These are phyloP conservation scores for Drosophila nigrodunni DNA, from an alignment of 1,140 invertebrate genomes.

Conservation along the genomic window DNA sequence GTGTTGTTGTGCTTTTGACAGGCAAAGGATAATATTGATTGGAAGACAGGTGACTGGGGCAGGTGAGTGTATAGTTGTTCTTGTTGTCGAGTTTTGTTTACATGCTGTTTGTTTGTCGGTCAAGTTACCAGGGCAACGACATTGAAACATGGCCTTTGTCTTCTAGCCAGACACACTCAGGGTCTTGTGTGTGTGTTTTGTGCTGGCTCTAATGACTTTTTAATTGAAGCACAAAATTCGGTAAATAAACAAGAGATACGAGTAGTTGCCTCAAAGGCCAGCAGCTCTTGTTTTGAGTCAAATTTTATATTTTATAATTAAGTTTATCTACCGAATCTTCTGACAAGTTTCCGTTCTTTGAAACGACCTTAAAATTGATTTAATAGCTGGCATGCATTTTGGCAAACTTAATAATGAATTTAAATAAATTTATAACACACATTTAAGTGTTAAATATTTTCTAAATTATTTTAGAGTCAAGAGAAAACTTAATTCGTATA, in stretches of 20 bases:
- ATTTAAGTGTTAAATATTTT: no score
- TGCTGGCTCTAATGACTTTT: slow-evolving; percentile 68
- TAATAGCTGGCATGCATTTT: no score
- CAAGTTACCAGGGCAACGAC: slow-evolving; percentile 68
- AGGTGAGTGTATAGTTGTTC: slow-evolving; percentile 8
- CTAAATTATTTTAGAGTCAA: no score
- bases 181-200: not conserved
- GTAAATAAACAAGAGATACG: slow-evolving; percentile 74
- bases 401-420: not conserved
- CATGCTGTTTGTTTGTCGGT: slow-evolving; percentile 51
- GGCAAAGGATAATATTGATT: slow-evolving; percentile 77
- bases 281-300: slow-evolving; percentile 23
- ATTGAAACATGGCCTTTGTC: slow-evolving; percentile 49
- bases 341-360: slow-evolving; percentile 52
- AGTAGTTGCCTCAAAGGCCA: slow-evolving; percentile 42
- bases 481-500: no score
- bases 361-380: slow-evolving; percentile 9
- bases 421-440: no score
- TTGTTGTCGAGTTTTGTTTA: slow-evolving; percentile 52
- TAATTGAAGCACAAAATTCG: slow-evolving; percentile 77
- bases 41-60: slow-evolving; percentile 17
- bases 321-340: slow-evolving; percentile 53
- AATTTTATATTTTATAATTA: slow-evolving; percentile 69
- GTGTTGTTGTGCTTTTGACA: slow-evolving; percentile 63
- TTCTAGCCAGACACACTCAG: not conserved